These are phyloP conservation scores for Arrhopalites spinosus DNA, from an alignment of 2,888 invertebrate species.

Conservation along the genomic window DNA sequence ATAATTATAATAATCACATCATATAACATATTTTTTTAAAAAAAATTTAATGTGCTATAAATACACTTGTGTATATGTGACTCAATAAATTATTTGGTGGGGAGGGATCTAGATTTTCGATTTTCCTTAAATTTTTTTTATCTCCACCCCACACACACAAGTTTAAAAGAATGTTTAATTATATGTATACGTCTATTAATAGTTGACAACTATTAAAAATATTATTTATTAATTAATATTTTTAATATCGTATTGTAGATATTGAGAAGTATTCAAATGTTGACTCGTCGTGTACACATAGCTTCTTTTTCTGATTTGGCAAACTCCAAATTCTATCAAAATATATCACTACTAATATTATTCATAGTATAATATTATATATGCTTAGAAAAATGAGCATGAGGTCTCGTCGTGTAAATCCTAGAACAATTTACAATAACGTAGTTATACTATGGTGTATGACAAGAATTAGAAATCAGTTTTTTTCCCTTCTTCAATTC, in stretches of 20 bases:
- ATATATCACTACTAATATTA: neutral
- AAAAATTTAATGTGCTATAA: neutral
- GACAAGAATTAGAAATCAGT: slow-evolving; percentile 13
- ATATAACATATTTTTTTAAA: neutral
- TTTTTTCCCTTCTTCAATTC: too few species aligned
- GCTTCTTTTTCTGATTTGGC: neutral
- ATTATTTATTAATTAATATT: too few species aligned
- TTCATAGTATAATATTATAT: neutral
- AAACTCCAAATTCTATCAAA: slow-evolving; percentile 7
- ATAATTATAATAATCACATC: neutral
- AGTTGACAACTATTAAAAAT: too few species aligned
- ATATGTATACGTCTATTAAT: neutral
- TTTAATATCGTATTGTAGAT: too few species aligned
- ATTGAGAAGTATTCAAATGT: too few species aligned
- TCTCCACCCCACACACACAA: too few species aligned
- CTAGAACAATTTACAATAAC: too few species aligned
- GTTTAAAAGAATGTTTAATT: neutral
- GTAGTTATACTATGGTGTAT: neutral
- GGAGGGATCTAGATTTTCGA: neutral
- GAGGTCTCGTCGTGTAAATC: neutral
- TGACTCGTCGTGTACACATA: too few species aligned
- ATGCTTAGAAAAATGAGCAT: slow-evolving; percentile 16
- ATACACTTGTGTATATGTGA: neutral
- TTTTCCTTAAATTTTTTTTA: too few species aligned
- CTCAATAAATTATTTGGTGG: neutral